A percentile compares a stretch with the other conserved stretches of the same genome.
Evolutionary conservation across 2,888 invertebrate genomes (phyloP).

Genomic region (Drosophila incognita): DNA sequence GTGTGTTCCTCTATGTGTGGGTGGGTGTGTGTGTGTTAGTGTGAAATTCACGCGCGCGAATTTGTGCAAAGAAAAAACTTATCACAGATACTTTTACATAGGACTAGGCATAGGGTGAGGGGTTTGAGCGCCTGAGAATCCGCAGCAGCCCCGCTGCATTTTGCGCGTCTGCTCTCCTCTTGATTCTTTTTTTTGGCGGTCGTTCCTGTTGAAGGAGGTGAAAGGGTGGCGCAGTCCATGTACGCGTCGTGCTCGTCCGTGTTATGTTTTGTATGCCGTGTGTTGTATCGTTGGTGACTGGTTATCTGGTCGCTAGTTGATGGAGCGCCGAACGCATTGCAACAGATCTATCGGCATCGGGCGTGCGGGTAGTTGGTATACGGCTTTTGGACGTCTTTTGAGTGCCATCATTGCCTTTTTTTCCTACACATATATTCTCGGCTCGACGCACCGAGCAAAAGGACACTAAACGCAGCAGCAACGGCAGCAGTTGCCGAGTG

Average conservation of each 20-base stretch:
- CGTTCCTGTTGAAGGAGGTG: slow-evolving; percentile 28
- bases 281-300: slow-evolving; percentile 45
- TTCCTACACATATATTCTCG: slow-evolving; percentile 73
- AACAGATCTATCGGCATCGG: slow-evolving; percentile 82
- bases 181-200: slow-evolving; percentile 60
- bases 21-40: slow-evolving; percentile 22
- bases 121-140: slow-evolving; percentile 17
- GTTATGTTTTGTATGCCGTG: slow-evolving; percentile 53
- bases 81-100: slow-evolving; percentile 69
- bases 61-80: slow-evolving; percentile 75
- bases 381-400: slow-evolving; percentile 84
- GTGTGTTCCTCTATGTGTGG: slow-evolving; percentile 28
- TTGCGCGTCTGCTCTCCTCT: slow-evolving; percentile 64
- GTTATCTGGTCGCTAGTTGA: slow-evolving; percentile 66
- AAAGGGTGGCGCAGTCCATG: slow-evolving; percentile 28
- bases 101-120: slow-evolving; percentile 25
- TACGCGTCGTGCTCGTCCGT: slow-evolving; percentile 53
- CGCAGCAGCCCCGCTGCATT: slow-evolving; percentile 59
- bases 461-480: slow-evolving; percentile 55
- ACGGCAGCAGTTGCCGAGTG: slow-evolving; percentile 48
- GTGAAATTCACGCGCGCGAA: slow-evolving; percentile 71
- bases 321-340: slow-evolving; percentile 81
- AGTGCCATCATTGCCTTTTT: slow-evolving; percentile 83
- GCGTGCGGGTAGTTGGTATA: slow-evolving; percentile 83
- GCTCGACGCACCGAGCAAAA: slow-evolving; percentile 77